Conservation (phyloP, 2,888 invertebrate species). For the Lamellibrachia columna region DNA sequence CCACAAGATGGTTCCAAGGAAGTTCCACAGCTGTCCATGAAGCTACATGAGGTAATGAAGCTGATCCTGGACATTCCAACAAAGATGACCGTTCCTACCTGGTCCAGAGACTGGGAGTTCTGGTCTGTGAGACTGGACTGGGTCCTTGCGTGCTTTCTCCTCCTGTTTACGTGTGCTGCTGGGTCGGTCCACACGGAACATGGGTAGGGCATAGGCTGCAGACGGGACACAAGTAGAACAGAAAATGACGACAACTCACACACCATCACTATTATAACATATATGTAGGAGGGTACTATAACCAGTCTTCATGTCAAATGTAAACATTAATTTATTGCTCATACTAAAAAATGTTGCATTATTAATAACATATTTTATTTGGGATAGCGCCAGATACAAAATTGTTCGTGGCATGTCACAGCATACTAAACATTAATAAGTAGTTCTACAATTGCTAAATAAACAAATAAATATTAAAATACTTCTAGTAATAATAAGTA, state of each 20-base stretch:
- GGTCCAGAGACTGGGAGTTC: constrained; percentile 70
- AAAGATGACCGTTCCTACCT: constrained; percentile 53
- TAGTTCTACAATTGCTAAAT: too few species aligned
- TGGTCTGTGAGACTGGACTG: constrained; percentile 69
- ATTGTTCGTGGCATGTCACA: too few species aligned
- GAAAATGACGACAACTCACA: too few species aligned
- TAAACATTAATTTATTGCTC: not conserved
- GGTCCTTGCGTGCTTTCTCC: constrained; percentile 84
- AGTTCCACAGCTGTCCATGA: not conserved
- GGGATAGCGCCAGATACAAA: too few species aligned
- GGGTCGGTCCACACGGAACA: constrained; percentile 83
- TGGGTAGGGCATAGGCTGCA: constrained; percentile 81
- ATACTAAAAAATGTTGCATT: not conserved
- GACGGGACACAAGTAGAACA: not conserved
- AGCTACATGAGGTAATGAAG: not conserved
- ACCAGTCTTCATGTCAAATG: too few species aligned
- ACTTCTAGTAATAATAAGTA: too few species aligned
- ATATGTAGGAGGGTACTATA: too few species aligned
- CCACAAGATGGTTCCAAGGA: too few species aligned
- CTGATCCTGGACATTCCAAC: not conserved
- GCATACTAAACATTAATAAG: too few species aligned
- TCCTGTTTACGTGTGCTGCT: constrained; percentile 81
- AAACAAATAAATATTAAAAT: too few species aligned
- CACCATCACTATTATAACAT: too few species aligned
- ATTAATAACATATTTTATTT: not conserved